Evolutionary conservation across 2,888 invertebrate genomes (phyloP).

Genomic region (Agapetus fuscipes): DNA sequence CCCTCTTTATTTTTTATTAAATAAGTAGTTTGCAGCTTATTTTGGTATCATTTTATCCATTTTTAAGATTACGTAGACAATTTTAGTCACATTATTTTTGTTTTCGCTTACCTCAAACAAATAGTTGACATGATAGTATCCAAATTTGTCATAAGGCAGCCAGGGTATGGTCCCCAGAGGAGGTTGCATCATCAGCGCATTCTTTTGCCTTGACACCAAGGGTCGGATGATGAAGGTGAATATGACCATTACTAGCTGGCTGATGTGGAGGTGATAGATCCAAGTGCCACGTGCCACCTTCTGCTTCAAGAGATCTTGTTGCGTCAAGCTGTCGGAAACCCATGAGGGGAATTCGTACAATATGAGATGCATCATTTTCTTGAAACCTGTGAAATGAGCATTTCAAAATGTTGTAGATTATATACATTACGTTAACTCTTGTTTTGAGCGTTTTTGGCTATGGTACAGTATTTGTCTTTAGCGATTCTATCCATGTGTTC

Average conservation of each 20-base stretch:
- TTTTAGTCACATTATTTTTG: too few relatives aligned
- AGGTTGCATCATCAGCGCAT: constrained; percentile 9
- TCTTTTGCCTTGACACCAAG: neutral
- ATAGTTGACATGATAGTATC: constrained; percentile 13
- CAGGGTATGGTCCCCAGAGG: constrained; percentile 12
- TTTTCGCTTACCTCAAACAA: constrained; percentile 10
- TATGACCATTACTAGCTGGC: constrained; percentile 9
- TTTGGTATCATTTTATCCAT: too few relatives aligned
- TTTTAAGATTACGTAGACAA: too few relatives aligned
- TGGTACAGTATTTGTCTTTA: too few relatives aligned
- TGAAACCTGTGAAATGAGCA: too few relatives aligned
- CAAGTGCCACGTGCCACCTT: constrained; percentile 8
- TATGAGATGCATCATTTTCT: constrained; percentile 2
- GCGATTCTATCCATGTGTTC: too few relatives aligned
- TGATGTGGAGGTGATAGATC: constrained; percentile 11
- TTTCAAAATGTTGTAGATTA: too few relatives aligned
- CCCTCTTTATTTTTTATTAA: too few relatives aligned
- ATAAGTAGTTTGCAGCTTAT: too few relatives aligned
- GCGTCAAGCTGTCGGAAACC: constrained; percentile 2
- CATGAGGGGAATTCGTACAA: too few relatives aligned
- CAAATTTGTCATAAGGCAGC: constrained; percentile 7
- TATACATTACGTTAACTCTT: too few relatives aligned
- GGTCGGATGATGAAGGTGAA: constrained; percentile 9
- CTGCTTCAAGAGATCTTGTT: constrained; percentile 4
- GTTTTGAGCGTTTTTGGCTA: too few relatives aligned